phyloP scores from a whole-genome alignment of 1,140 invertebrate genomes.

The Araneus ventricosus region DNA sequence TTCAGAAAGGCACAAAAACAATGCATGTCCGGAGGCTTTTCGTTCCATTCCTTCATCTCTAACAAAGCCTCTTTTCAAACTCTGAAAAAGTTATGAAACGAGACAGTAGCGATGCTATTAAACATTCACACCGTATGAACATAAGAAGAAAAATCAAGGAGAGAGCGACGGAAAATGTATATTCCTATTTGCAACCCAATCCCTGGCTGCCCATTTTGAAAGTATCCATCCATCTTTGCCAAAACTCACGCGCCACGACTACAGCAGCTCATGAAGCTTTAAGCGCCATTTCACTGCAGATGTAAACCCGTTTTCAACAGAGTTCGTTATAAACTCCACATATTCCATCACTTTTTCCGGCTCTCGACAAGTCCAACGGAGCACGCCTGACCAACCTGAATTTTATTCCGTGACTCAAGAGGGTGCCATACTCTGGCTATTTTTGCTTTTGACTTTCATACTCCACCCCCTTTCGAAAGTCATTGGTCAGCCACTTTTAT shows the following conservation, averaged over 20 bases:
- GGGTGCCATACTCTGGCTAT: not conserved
- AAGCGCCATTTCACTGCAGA: slow-evolving; percentile 70
- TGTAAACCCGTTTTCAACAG: slow-evolving; percentile 70
- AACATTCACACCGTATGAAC: slow-evolving; percentile 51
- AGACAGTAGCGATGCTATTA: slow-evolving; percentile 38
- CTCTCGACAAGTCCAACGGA: slow-evolving; percentile 52
- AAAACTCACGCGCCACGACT: slow-evolving; percentile 12
- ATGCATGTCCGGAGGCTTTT: no score
- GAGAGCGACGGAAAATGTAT: slow-evolving; percentile 30
- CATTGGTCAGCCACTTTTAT: not conserved
- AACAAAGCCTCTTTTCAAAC: no score
- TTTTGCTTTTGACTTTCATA: not conserved
- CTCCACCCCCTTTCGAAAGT: not conserved
- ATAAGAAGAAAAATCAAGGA: not conserved
- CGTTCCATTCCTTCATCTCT: no score
- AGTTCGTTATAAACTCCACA: slow-evolving; percentile 68
- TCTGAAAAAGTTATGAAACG: no score
- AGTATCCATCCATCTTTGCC: slow-evolving; percentile 63
- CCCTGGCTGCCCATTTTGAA: not conserved
- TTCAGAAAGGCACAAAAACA: no score
- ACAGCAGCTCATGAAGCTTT: slow-evolving; percentile 32
- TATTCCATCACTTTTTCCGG: slow-evolving; percentile 64
- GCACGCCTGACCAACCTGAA: slow-evolving; percentile 50
- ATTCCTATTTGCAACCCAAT: not conserved
- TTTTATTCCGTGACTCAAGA: slow-evolving; percentile 66